These are phyloP conservation scores for Selene dorsalis DNA, from an alignment of 2,797 vertebrate genomes.

Conservation along the genomic window DNA sequence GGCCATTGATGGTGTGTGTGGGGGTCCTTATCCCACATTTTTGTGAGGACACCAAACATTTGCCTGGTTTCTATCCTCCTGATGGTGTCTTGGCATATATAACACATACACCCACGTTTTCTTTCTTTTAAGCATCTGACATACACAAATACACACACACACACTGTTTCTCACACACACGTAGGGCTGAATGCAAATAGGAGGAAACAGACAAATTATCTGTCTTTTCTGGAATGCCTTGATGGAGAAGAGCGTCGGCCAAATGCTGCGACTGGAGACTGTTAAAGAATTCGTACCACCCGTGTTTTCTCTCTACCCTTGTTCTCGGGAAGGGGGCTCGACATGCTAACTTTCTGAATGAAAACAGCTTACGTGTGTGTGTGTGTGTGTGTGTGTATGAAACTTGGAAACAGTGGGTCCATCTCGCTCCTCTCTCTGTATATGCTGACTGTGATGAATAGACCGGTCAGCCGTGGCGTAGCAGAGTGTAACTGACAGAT, in stretches of 20 bases:
- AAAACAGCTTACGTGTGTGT: conserved; percentile 48
- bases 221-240: conserved; percentile 76
- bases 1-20: too few species aligned
- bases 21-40: too few species aligned
- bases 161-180: conserved; percentile 10
- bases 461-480: conserved; percentile 2
- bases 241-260: conserved; percentile 66
- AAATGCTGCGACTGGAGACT: conserved; percentile 69
- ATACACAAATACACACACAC: neutral
- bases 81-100: neutral
- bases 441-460: conserved; percentile 49
- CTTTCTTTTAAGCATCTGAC: neutral
- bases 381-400: conserved; percentile 19
- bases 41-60: neutral
- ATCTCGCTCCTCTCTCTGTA: neutral
- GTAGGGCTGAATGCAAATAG: conserved; percentile 67
- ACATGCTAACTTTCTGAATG: conserved; percentile 56
- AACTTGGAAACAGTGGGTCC: conserved; percentile 6
- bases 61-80: neutral
- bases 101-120: neutral
- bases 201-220: conserved; percentile 80
- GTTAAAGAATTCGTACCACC: conserved; percentile 61
- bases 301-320: conserved; percentile 48
- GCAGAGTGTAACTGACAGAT: conserved; percentile 18
- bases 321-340: conserved; percentile 25